Percentiles rank a stretch among this genome's conserved stretches.
phyloP scores from a whole-genome alignment of 2,113 vertebrate genomes.

The Leucosticte australis region DNA sequence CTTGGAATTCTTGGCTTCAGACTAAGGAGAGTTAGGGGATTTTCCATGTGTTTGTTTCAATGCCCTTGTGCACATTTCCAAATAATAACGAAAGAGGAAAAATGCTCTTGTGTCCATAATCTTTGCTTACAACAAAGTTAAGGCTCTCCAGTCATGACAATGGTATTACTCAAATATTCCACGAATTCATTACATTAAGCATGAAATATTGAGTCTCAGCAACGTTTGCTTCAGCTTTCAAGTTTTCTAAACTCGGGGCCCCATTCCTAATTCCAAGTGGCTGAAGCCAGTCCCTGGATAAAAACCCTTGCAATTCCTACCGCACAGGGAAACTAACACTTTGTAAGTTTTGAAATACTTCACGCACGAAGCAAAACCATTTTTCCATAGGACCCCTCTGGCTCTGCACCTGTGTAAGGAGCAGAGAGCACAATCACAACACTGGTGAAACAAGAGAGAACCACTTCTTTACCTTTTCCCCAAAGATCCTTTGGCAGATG shows the following conservation, averaged over 20 bases:
- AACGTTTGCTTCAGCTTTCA: not conserved
- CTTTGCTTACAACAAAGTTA: not conserved
- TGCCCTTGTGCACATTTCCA: conserved; percentile 57
- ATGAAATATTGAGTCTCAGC: not conserved
- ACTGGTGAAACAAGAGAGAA: conserved; percentile 39
- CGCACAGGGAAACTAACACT: not conserved
- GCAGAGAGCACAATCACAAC: not conserved
- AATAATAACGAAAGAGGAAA: conserved; percentile 30
- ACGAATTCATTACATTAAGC: conserved; percentile 6
- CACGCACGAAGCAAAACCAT: not conserved
- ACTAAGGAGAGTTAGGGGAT: conserved; percentile 58
- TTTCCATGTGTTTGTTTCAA: conserved; percentile 43
- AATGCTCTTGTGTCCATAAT: conserved; percentile 39
- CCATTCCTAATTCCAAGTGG: not conserved
- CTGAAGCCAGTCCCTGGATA: not conserved
- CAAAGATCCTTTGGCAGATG: conserved; percentile 92
- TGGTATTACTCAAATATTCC: conserved; percentile 30
- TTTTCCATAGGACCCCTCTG: not conserved
- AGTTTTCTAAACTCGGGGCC: not conserved
- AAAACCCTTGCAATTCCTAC: not conserved
- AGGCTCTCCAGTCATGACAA: conserved; percentile 17
- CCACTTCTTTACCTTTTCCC: conserved; percentile 84
- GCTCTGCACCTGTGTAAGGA: not conserved
- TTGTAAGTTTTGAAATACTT: not conserved
- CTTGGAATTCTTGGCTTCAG: conserved; percentile 52